A percentile compares a stretch with the other conserved stretches of the same genome.
phyloP scores from a whole-genome alignment of 2,888 invertebrate genomes.

The Pristionchus mayeri region DNA sequence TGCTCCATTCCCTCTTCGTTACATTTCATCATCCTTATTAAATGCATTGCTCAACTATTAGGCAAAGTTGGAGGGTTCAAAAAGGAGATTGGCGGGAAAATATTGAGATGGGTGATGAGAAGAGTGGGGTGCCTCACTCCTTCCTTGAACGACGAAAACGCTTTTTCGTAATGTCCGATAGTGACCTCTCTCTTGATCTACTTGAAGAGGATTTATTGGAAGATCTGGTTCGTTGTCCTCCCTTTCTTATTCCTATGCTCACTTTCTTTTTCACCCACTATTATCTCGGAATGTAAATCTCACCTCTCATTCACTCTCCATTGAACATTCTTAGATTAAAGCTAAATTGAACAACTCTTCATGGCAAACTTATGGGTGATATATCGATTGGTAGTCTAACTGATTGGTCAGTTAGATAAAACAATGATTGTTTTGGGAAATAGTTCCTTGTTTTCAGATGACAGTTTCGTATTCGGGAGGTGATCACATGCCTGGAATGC shows the following conservation, averaged over 20 bases:
- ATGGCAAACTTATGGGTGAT: too few species aligned
- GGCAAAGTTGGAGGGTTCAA: too few species aligned
- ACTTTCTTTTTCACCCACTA: not conserved
- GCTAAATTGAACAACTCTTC: too few species aligned
- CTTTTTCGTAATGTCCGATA: not conserved
- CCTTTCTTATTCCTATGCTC: not conserved
- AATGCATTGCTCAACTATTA: not conserved
- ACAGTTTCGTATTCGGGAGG: constrained; percentile 67
- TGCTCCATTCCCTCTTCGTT: not conserved
- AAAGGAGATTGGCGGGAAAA: not conserved
- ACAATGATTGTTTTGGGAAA: not conserved
- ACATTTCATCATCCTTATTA: not conserved
- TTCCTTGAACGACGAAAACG: too few species aligned
- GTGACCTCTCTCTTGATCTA: constrained; percentile 11
- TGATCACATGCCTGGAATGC: constrained; percentile 65
- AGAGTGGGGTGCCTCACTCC: not conserved
- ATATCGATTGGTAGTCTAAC: too few species aligned
- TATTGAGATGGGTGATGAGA: not conserved
- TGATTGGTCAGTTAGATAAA: too few species aligned
- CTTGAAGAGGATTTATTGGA: constrained; percentile 21
- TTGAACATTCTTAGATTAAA: constrained; percentile 5
- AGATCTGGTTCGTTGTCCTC: constrained; percentile 4
- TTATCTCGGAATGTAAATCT: not conserved
- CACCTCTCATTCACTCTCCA: not conserved
- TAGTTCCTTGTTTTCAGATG: constrained; percentile 61